A percentile compares a stretch with the other conserved stretches of the same genome.
Evolutionary conservation across 2,797 vertebrate genomes (phyloP).

Genomic region (Pipistrellus kuhlii): DNA sequence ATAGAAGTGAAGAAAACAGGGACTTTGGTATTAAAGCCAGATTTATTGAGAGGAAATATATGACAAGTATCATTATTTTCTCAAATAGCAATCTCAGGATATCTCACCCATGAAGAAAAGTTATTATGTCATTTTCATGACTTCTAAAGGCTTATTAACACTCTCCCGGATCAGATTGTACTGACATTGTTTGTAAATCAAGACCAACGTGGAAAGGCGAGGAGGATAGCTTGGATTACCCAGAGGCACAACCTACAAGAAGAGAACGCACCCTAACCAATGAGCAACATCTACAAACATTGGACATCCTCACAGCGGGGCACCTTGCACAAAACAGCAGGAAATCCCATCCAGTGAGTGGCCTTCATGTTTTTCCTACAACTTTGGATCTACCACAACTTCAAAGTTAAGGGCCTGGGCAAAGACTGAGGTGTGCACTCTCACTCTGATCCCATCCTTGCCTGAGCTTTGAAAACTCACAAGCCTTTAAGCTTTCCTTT

Average conservation of each 20-base stretch:
- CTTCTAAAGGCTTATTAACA: constrained; percentile 44
- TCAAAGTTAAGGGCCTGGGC: constrained; percentile 1
- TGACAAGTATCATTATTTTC: constrained; percentile 83
- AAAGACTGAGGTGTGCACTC: background rate
- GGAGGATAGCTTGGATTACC: constrained; percentile 30
- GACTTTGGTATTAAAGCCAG: constrained; percentile 79
- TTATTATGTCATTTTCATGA: constrained; percentile 73
- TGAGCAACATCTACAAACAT: background rate
- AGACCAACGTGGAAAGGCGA: background rate
- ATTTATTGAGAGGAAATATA: constrained; percentile 82
- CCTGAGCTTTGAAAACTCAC: background rate
- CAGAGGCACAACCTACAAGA: constrained; percentile 14
- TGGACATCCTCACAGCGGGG: background rate
- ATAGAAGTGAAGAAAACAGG: constrained; percentile 80
- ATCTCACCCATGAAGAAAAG: constrained; percentile 78
- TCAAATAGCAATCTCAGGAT: constrained; percentile 71
- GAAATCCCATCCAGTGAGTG: constrained; percentile 3
- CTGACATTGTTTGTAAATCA: constrained; percentile 48
- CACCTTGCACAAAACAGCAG: background rate
- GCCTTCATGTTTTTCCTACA: constrained; percentile 10
- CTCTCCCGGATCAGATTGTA: constrained; percentile 10
- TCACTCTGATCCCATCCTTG: background rate
- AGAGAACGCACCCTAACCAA: constrained; percentile 36
- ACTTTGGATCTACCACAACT: background rate
- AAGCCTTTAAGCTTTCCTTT: background rate